Evolutionary conservation across 2,797 vertebrate species (phyloP).

Genomic region (Odontamblyopus rebecca): DNA sequence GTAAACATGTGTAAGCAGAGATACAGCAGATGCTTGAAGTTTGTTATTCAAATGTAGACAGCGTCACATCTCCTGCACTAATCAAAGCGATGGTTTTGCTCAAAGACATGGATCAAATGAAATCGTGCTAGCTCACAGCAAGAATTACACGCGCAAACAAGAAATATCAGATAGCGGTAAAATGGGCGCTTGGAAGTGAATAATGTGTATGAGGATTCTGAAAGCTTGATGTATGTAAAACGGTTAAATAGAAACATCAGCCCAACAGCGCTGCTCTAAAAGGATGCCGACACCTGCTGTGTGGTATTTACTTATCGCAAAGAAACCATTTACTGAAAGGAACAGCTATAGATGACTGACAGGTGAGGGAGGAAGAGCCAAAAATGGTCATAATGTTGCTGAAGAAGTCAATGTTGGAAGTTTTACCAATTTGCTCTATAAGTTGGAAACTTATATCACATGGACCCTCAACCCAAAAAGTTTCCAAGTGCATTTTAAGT

Average conservation of each 20-base stretch:
- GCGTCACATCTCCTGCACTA: conserved; percentile 21
- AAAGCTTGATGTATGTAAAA: background rate
- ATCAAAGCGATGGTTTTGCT: conserved; percentile 33
- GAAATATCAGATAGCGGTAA: background rate
- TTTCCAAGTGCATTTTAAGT: too few species aligned
- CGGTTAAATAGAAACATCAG: background rate
- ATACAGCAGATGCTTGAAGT: conserved; percentile 2
- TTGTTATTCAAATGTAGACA: conserved; percentile 17
- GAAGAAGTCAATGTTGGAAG: too few species aligned
- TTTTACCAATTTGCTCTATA: too few species aligned
- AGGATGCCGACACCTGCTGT: background rate
- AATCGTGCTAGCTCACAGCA: background rate
- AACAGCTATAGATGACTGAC: background rate
- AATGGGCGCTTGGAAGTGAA: background rate
- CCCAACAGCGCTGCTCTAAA: background rate
- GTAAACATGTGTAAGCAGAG: conserved; percentile 34
- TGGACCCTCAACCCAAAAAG: too few species aligned
- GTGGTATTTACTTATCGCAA: background rate
- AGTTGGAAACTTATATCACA: too few species aligned
- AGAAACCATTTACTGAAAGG: background rate
- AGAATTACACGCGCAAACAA: conserved; percentile 1
- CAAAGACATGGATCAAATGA: conserved; percentile 15
- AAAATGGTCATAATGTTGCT: too few species aligned
- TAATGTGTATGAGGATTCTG: conserved; percentile 2
- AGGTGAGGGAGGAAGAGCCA: too few species aligned